Percentiles rank a stretch among this genome's conserved stretches.
Conservation (phyloP, 2,113 vertebrate species). For the Grus americana region DNA sequence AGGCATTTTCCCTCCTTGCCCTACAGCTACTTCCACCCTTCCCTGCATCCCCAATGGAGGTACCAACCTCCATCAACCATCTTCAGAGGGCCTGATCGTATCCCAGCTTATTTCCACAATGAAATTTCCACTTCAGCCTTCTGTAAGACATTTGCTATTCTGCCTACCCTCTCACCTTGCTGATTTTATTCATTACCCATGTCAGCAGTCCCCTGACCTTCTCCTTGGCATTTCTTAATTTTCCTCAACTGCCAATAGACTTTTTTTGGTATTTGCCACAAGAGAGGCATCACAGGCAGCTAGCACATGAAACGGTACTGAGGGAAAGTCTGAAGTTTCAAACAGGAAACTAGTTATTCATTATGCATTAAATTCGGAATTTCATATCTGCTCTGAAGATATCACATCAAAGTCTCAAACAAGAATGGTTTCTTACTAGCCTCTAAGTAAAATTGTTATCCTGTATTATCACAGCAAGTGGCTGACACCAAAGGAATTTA, state of each 20-base stretch:
- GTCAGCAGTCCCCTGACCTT: background rate
- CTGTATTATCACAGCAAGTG: constrained; percentile 65
- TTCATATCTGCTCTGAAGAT: constrained; percentile 12
- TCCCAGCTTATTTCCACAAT: background rate
- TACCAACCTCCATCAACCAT: background rate
- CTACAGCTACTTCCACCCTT: background rate
- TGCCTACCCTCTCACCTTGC: background rate
- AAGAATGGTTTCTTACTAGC: constrained; percentile 51
- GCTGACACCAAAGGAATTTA: constrained; percentile 64
- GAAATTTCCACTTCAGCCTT: background rate
- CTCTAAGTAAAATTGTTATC: constrained; percentile 59
- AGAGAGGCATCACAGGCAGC: background rate
- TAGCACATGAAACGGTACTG: background rate
- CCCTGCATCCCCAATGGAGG: fast-evolving
- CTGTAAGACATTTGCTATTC: background rate
- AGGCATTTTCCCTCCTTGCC: background rate
- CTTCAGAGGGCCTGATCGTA: background rate
- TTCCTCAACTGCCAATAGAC: background rate
- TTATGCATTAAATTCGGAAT: constrained; percentile 42
- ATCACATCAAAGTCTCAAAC: constrained; percentile 35
- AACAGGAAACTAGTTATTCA: constrained; percentile 13
- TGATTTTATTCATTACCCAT: background rate
- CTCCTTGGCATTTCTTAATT: background rate
- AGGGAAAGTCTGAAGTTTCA: constrained; percentile 21
- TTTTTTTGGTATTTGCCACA: background rate